phyloP scores from a whole-genome alignment of 37 sponge, comb jelly and placozoan genomes.

The Agelas oroides region DNA sequence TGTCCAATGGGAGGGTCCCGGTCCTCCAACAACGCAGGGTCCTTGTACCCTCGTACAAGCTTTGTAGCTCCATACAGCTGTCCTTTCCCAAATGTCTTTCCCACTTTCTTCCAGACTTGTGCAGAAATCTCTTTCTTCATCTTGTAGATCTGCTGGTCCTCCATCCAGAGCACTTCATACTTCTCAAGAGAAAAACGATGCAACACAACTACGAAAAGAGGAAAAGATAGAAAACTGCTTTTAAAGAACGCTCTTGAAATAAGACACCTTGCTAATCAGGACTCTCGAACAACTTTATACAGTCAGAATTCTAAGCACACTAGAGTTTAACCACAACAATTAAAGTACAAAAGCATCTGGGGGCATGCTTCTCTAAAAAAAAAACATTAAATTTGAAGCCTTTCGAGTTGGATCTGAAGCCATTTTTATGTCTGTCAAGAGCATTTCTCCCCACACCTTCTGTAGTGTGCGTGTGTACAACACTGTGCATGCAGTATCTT shows the following conservation, averaged over 20 bases:
- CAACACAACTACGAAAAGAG: constrained; percentile 49
- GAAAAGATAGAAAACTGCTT: background rate
- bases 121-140: constrained; percentile 67
- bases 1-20: constrained; percentile 75
- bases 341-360: too few species aligned
- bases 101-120: constrained; percentile 61
- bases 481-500: too few species aligned
- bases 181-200: constrained; percentile 49
- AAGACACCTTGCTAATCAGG: background rate
- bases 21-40: constrained; percentile 44
- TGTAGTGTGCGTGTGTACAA: too few species aligned
- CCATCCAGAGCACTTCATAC: constrained; percentile 76
- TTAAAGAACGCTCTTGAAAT: background rate
- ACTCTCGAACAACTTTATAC: background rate
- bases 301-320: background rate
- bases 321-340: too few species aligned
- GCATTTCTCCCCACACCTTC: too few species aligned
- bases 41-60: constrained; percentile 81
- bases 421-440: too few species aligned
- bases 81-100: constrained; percentile 40
- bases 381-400: too few species aligned
- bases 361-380: too few species aligned
- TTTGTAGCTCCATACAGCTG: constrained; percentile 7
- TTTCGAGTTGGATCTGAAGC: too few species aligned
- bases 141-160: constrained; percentile 58